Base-by-base conservation (phyloP, 2,113 vertebrate species). In the Apodemus speciosus region DNA sequence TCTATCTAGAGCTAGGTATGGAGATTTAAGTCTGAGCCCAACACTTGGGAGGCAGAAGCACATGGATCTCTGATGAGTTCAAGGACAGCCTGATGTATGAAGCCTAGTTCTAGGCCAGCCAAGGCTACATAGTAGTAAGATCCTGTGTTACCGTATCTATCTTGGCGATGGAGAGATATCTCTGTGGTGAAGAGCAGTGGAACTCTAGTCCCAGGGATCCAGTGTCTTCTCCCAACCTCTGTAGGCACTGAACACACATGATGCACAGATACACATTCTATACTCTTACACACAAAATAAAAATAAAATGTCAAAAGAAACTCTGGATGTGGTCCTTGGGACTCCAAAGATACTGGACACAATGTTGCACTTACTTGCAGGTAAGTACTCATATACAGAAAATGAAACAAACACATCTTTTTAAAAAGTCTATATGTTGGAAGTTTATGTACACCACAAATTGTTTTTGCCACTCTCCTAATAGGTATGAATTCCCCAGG, bases 361-460 rank as follows among this genome's bases (percentile, higher is more conserved):
- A 81, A 27, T 0, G 6, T n/a, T 9, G 18, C 0, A 23, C 11
- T 80, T 38, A 58, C 51, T 25, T 4, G 13, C 20, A 40, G 13
- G 79, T 56, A 40, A 58, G 3, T 35, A 18, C 5, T 13, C 23
- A 43, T 4, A 60, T 1, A 16, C n/a, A 43, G 27, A 62, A 40
- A 81, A 40, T 43, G 14, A 83, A 83, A 83, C 60, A 62, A 81
- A 60, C 27, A 40, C n/a, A 81, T 81, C 79, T 60, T 38, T 60
- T 40, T 30, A 3, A 85, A 49, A 76, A 49, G 32, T 79, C 4
- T 90, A 60, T 60, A 73, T 53, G 76, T 75, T 69, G 20, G 46
- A 85, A 92, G 95, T 90, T 72, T 93, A 90, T 85, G 94, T 88
- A 88, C 16, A 93, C 77, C 51, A 35, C 30, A 90, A 94, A 93